phyloP scores from a whole-genome alignment of 2,888 invertebrate species.

The Xestoiulus laeticollis region DNA sequence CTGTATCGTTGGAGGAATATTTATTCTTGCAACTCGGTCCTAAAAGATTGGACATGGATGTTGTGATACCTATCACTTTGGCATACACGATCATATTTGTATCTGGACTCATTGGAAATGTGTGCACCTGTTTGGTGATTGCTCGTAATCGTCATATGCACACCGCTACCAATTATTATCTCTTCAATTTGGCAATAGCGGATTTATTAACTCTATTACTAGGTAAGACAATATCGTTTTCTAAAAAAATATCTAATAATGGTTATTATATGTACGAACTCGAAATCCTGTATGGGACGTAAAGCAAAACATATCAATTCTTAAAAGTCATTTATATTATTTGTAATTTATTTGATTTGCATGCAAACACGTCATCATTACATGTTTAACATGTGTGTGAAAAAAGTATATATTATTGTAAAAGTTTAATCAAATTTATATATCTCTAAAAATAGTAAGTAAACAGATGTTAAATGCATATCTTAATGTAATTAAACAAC shows the following conservation, averaged over 20 bases:
- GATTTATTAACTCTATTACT: slow-evolving; percentile 81
- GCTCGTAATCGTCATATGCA: slow-evolving; percentile 81
- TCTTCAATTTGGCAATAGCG: slow-evolving; percentile 82
- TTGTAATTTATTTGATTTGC: too few relatives aligned
- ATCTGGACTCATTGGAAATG: slow-evolving; percentile 79
- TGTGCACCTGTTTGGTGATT: slow-evolving; percentile 82
- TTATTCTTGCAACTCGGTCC: slow-evolving; percentile 25
- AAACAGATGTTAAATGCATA: too few relatives aligned
- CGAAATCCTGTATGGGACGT: not conserved
- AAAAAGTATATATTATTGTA: too few relatives aligned
- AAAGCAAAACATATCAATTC: too few relatives aligned
- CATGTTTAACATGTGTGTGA: too few relatives aligned
- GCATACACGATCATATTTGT: slow-evolving; percentile 77
- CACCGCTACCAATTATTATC: slow-evolving; percentile 84
- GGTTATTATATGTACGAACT: not conserved
- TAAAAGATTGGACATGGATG: slow-evolving; percentile 37
- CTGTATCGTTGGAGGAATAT: slow-evolving; percentile 43
- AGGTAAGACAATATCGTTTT: slow-evolving; percentile 68
- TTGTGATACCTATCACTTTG: slow-evolving; percentile 68
- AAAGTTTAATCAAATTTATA: too few relatives aligned
- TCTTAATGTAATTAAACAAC: too few relatives aligned
- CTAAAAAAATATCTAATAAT: not conserved
- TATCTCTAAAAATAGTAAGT: too few relatives aligned
- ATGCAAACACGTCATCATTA: too few relatives aligned
- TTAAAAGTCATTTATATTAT: too few relatives aligned